Percentiles rank a stretch among this genome's conserved stretches.
phyloP scores from a whole-genome alignment of 2,797 vertebrate genomes.

The Antennarius maculatus region DNA sequence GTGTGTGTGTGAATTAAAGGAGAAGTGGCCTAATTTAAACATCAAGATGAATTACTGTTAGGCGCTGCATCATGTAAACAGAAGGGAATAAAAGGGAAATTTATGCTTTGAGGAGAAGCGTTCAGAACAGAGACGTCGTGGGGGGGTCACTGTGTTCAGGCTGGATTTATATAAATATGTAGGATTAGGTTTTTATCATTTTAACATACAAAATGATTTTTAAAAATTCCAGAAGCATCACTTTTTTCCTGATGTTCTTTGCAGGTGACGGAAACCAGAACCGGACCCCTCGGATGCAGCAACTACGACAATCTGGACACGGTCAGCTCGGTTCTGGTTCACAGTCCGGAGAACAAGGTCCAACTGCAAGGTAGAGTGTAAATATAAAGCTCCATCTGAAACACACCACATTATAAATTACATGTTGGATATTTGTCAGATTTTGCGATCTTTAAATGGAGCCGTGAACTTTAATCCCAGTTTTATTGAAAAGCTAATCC shows the following conservation, averaged over 20 bases:
- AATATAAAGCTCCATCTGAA: neutral
- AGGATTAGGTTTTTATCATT: slow-evolving; percentile 13
- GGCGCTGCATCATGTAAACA: slow-evolving; percentile 14
- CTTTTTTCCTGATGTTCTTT: slow-evolving; percentile 6
- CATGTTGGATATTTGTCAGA: too few relatives aligned
- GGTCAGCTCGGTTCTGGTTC: slow-evolving; percentile 97
- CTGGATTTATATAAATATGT: slow-evolving; percentile 29
- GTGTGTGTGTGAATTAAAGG: neutral
- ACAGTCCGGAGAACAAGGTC: slow-evolving; percentile 98
- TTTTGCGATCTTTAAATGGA: too few relatives aligned
- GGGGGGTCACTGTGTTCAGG: slow-evolving; percentile 34
- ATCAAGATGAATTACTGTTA: slow-evolving; percentile 31
- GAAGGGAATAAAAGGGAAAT: slow-evolving; percentile 35
- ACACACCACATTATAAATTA: too few relatives aligned
- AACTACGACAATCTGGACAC: slow-evolving; percentile 99
- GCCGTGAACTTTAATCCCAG: too few relatives aligned
- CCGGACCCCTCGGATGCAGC: slow-evolving; percentile 97
- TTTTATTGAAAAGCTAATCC: too few relatives aligned
- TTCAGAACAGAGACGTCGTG: slow-evolving; percentile 40
- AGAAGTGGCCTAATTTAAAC: slow-evolving; percentile 2
- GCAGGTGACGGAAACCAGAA: slow-evolving; percentile 96
- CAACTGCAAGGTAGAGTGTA: slow-evolving; percentile 90
- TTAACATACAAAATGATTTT: neutral
- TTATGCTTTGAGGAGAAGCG: slow-evolving; percentile 25
- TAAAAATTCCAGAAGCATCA: neutral